Percentiles rank a stretch among this genome's conserved stretches.
phyloP scores from a whole-genome alignment of 2,113 vertebrate genomes.

The Thinocorus orbignyianus region DNA sequence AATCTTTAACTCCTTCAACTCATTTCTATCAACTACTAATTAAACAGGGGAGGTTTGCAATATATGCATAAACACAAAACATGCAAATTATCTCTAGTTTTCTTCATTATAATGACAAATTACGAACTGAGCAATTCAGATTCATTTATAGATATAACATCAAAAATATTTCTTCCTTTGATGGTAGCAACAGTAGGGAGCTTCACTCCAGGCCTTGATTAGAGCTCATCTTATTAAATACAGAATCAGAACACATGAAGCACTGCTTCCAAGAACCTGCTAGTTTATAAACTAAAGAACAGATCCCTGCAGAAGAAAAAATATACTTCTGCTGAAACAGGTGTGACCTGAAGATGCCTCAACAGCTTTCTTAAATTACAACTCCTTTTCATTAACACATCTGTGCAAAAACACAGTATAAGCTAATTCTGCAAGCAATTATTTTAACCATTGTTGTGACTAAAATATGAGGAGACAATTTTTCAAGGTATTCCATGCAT shows the following conservation, averaged over 20 bases:
- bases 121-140: background rate
- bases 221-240: background rate
- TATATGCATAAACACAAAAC: background rate
- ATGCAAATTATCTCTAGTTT: background rate
- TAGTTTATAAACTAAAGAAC: background rate
- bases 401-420: background rate
- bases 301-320: background rate
- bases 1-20: background rate
- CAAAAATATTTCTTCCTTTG: slow-evolving; percentile 30
- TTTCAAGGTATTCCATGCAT: background rate
- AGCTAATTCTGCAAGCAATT: background rate
- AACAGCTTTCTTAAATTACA: background rate
- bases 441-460: background rate
- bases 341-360: background rate
- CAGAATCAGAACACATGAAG: background rate
- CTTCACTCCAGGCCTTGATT: background rate
- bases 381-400: background rate
- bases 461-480: background rate
- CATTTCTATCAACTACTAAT: background rate
- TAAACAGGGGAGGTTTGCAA: background rate
- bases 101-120: slow-evolving; percentile 7
- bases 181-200: background rate
- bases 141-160: background rate
- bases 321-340: background rate
- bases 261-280: background rate